Evolutionary conservation across 2,888 invertebrate genomes (phyloP).

Genomic region (Chaetoderma sp.): DNA sequence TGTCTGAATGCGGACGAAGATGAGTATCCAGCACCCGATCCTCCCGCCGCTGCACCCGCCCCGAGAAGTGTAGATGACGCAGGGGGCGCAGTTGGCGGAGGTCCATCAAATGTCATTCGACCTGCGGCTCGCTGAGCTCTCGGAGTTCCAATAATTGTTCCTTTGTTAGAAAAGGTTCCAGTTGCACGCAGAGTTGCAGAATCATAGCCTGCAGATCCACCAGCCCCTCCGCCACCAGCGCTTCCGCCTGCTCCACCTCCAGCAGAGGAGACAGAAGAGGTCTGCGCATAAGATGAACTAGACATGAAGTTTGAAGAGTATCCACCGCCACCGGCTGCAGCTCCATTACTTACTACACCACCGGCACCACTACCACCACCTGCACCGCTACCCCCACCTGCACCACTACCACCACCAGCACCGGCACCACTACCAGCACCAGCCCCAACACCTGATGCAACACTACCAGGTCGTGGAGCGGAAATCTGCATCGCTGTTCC

Average conservation of each 20-base stretch:
- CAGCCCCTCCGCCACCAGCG: constrained; percentile 38
- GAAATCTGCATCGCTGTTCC: constrained; percentile 50
- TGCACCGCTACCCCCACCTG: constrained; percentile 38
- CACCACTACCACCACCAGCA: constrained; percentile 38
- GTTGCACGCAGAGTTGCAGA: constrained; percentile 55
- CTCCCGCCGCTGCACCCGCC: background rate
- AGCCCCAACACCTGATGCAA: constrained; percentile 47
- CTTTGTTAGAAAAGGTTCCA: constrained; percentile 54
- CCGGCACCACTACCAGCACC: constrained; percentile 43
- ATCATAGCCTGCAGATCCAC: constrained; percentile 42
- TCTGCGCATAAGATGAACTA: constrained; percentile 7
- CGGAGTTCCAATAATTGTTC: constrained; percentile 59
- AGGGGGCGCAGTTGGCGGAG: too few species aligned
- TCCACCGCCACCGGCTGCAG: constrained; percentile 10
- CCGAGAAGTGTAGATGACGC: too few species aligned
- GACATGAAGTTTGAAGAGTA: background rate
- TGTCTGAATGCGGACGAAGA: constrained; percentile 2
- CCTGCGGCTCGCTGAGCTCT: constrained; percentile 46
- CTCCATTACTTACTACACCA: background rate
- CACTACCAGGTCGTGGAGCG: constrained; percentile 47
- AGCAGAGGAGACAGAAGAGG: constrained; percentile 9
- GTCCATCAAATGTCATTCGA: too few species aligned
- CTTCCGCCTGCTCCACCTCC: constrained; percentile 41
- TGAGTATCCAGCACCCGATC: background rate
- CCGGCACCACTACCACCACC: constrained; percentile 38